These are phyloP conservation scores for Orcinus orca DNA, from an alignment of 2,113 vertebrate species.

Conservation along the genomic window DNA sequence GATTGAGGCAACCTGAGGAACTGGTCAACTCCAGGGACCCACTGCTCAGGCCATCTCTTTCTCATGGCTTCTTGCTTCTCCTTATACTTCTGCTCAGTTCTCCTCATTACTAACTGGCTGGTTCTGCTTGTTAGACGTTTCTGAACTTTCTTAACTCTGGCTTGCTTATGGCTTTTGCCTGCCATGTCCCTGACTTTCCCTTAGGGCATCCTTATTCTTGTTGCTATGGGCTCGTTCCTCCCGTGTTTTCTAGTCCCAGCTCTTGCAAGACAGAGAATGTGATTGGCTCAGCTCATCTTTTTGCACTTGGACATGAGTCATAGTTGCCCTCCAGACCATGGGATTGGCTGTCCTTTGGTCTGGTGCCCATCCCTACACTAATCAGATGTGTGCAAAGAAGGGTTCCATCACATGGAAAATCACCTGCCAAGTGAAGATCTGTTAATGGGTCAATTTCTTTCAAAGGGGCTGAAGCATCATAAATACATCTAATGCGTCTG, in stretches of 20 bases:
- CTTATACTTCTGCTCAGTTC: background rate
- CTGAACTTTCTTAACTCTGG: background rate
- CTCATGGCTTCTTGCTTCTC: background rate
- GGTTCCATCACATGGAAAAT: background rate
- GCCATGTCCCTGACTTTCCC: background rate
- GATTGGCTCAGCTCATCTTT: background rate
- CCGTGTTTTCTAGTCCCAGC: background rate
- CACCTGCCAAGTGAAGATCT: background rate
- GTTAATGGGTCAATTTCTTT: background rate
- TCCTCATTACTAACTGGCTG: background rate
- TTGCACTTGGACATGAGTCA: background rate
- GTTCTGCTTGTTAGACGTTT: background rate
- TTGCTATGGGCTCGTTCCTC: background rate
- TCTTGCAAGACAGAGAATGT: background rate
- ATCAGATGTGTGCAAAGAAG: background rate
- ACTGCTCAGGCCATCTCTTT: background rate
- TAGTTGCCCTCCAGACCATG: background rate
- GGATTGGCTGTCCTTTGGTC: background rate
- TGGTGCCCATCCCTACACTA: background rate
- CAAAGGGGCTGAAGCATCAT: background rate
- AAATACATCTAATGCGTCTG: background rate
- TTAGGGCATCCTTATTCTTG: background rate
- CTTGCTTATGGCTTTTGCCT: background rate
- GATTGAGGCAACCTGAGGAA: background rate
- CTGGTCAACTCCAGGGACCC: background rate